Base-by-base conservation (phyloP, 2,888 invertebrate species). In the Drosophila nr. medialis region DNA sequence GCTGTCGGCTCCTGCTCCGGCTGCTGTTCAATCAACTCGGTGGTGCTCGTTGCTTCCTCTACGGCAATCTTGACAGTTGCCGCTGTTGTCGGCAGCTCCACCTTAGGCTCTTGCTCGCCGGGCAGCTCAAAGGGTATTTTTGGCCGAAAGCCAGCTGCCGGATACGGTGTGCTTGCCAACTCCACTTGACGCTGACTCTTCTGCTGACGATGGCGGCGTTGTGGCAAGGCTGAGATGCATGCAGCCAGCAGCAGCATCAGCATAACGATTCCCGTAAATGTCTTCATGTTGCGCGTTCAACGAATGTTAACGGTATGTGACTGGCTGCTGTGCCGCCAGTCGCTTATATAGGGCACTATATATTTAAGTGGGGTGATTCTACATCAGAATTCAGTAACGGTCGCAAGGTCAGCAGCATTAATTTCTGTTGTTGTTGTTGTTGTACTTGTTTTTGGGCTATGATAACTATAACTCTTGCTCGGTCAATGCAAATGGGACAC, bases 121-220 rank as follows among this genome's bases (percentile, higher is more conserved):
- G 91, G 92, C 64, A 92, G 69, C 48, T 83, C 89, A 48, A 91
- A 91, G 1, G 91, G 61, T 45, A 91, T 86, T 36, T 69, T 80
- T 4, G 91, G 91, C 2, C 92, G 84, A 48, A 87, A 91, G 4
- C 91, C 91, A n/a, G 92, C 91, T 13, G 91, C 88, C 30, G 92
- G 92, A 66, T 91, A 91, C 5, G 92, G 92, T 5, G 91, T 91
- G 36, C 77, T 84, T n/a, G 81, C 77, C 34, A 85, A 72, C 62
- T 83, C 86, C 60, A 87, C 73, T 72, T 91, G 91, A 8, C 91
- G 88, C 27, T 86, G 85, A 6, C 86, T 89, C 76, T 83, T 90
- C 13, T 24, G 29, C 18, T 58, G 71, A 8, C 76, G 70, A 1
- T 63, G 64, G 2, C 24, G 62, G 1, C 63, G 72, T 58, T 82